phyloP scores from a whole-genome alignment of 2,888 invertebrate genomes.

The Ligdia adustata region DNA sequence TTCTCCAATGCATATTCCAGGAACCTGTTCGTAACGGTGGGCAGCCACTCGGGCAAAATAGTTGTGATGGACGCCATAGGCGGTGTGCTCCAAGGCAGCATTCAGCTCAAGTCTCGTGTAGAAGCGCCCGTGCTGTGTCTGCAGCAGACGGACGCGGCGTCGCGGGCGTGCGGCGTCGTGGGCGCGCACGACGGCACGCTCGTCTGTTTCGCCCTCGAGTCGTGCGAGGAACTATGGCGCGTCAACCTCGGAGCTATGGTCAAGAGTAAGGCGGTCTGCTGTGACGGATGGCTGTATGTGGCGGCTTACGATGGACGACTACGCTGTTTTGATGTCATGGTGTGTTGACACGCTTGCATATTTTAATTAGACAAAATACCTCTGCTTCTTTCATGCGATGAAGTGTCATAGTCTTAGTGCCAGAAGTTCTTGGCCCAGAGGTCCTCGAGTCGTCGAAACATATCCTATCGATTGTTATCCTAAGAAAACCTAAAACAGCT shows the following conservation, averaged over 20 bases:
- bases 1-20: conserved; percentile 56
- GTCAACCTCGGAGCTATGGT: conserved; percentile 85
- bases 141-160: too few relatives aligned
- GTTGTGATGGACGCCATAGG: conserved; percentile 82
- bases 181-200: conserved; percentile 91
- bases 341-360: too few relatives aligned
- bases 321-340: conserved; percentile 84
- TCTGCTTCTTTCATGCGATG: too few relatives aligned
- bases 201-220: conserved; percentile 85
- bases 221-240: conserved; percentile 85
- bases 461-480: too few relatives aligned
- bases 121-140: conserved; percentile 86
- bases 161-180: conserved; percentile 84
- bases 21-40: conserved; percentile 65
- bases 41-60: conserved; percentile 88
- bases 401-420: too few relatives aligned
- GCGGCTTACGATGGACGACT: conserved; percentile 89
- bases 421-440: too few relatives aligned
- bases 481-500: too few relatives aligned
- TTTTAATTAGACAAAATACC: too few relatives aligned
- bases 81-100: conserved; percentile 75
- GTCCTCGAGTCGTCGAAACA: too few relatives aligned
- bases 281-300: conserved; percentile 79
- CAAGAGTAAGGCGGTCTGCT: conserved; percentile 82
- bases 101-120: conserved; percentile 87